phyloP scores from a whole-genome alignment of 2,888 invertebrate species.

The Rutpela maculata region DNA sequence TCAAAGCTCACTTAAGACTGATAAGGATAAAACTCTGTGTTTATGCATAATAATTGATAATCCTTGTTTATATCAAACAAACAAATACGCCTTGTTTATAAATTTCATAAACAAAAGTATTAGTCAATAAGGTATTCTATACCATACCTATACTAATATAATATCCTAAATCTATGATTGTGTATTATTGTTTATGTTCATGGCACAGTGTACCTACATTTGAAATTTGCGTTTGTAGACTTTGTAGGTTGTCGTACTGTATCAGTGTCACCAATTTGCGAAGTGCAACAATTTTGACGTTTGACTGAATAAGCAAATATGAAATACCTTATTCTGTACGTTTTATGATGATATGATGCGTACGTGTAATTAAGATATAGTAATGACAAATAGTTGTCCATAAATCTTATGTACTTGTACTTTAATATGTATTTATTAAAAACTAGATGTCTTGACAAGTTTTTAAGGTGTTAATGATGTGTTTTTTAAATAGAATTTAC shows the following conservation, averaged over 20 bases:
- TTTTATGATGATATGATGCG: slow-evolving; percentile 42
- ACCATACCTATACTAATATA: no score
- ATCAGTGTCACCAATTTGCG: neutral
- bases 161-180: no score
- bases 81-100: no score
- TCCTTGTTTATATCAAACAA: no score
- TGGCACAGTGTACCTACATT: no score
- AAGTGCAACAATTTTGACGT: neutral
- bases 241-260: slow-evolving; percentile 7
- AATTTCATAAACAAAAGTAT: no score
- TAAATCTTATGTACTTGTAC: neutral
- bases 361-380: slow-evolving; percentile 46
- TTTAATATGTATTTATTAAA: slow-evolving; percentile 33
- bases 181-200: no score
- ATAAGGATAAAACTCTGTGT: no score
- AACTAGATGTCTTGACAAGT: slow-evolving; percentile 16
- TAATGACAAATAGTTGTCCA: neutral
- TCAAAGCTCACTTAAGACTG: no score
- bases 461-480: slow-evolving; percentile 46
- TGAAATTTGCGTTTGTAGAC: no score
- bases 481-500: slow-evolving; percentile 51
- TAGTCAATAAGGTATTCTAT: no score
- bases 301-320: neutral
- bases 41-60: no score
- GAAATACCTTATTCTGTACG: slow-evolving; percentile 22